phyloP scores from a whole-genome alignment of 2,888 invertebrate genomes.

The Phorcus lineatus region DNA sequence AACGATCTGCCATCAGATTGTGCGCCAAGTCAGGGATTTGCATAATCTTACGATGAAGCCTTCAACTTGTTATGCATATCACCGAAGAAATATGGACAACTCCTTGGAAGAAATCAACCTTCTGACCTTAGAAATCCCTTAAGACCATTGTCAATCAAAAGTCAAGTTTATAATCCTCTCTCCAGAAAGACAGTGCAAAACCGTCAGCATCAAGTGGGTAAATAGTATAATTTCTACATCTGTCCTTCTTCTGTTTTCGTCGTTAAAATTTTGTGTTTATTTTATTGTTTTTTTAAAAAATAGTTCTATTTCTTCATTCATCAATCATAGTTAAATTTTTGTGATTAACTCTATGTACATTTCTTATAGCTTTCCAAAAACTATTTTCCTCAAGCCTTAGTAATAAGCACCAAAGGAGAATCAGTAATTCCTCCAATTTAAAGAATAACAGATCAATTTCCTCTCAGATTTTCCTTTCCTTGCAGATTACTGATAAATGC shows the following conservation, averaged over 20 bases:
- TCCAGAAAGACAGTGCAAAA: neutral
- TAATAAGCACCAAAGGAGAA: neutral
- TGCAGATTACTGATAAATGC: too few species aligned
- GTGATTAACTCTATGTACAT: too few species aligned
- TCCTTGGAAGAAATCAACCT: neutral
- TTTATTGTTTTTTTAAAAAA: too few species aligned
- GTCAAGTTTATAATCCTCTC: neutral
- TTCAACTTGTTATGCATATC: neutral
- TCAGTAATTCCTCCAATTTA: neutral
- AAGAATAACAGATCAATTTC: too few species aligned
- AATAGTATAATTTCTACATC: neutral
- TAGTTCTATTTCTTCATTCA: too few species aligned
- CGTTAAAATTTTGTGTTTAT: neutral
- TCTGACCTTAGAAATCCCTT: neutral
- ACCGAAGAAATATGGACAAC: neutral
- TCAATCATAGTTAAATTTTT: too few species aligned
- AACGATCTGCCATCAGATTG: too few species aligned
- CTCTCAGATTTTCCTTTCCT: too few species aligned
- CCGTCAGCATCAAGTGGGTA: neutral
- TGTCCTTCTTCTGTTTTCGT: neutral
- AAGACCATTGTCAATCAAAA: conserved; percentile 5
- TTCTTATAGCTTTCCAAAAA: neutral
- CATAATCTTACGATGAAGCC: too few species aligned
- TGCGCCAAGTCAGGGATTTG: too few species aligned
- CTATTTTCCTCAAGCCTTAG: neutral